These are phyloP conservation scores for Epinephelus awoara DNA, from an alignment of 2,797 vertebrate genomes.

Conservation along the genomic window DNA sequence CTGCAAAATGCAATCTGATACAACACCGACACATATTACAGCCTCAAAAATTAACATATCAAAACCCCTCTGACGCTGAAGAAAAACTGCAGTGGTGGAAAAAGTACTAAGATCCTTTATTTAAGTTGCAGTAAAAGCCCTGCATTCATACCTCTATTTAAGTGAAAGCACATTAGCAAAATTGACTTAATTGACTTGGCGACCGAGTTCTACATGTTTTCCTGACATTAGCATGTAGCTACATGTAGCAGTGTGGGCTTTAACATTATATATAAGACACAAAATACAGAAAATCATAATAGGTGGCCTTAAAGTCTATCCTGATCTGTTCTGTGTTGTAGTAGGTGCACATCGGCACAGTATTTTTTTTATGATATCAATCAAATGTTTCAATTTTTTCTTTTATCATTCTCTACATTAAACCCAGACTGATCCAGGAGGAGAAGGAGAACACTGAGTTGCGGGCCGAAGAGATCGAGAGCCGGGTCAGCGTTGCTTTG, in stretches of 20 bases:
- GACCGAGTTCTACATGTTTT: no score
- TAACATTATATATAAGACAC: no score
- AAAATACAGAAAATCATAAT: no score
- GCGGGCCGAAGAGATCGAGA: slow-evolving; percentile 92
- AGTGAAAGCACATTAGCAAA: no score
- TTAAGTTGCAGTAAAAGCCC: not conserved
- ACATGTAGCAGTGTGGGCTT: no score
- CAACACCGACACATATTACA: slow-evolving; percentile 3
- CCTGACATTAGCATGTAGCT: no score
- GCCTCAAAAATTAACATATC: slow-evolving; percentile 23
- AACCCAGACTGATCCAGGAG: slow-evolving; percentile 90
- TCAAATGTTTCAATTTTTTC: not conserved
- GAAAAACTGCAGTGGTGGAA: not conserved
- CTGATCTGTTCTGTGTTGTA: not conserved
- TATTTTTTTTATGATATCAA: no score
- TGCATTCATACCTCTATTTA: no score
- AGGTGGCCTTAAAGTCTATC: not conserved
- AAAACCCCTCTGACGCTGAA: slow-evolving; percentile 1
- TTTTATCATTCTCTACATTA: not conserved
- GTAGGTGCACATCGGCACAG: no score
- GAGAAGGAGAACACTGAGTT: slow-evolving; percentile 94
- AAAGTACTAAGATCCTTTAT: not conserved
- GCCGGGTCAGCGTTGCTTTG: slow-evolving; percentile 88
- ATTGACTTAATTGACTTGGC: no score
- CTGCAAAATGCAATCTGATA: not conserved